Base-by-base conservation (phyloP, 1,140 invertebrate species). In the Orchesella cincta region DNA sequence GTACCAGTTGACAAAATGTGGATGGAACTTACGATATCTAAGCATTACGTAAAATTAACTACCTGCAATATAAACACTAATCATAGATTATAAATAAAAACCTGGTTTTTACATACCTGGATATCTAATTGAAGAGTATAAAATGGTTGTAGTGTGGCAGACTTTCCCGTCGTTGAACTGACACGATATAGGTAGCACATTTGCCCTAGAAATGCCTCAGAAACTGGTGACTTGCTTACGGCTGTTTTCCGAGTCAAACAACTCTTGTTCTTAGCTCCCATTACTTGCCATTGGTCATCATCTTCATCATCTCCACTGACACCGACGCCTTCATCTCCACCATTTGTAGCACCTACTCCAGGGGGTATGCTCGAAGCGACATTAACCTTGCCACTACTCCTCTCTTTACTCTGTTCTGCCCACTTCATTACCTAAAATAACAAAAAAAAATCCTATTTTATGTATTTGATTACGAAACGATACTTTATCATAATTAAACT, bases 91-190 rank as follows among this genome's bases (percentile, higher is more conserved):
- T n/a, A n/a, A n/a, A n/a, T n/a, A n/a, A n/a, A n/a, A n/a, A n/a
- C n/a, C n/a, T n/a, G n/a, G n/a, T n/a, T n/a, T n/a, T 35, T 33
- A 33, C 80, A 85, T 86, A 96, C 95, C 89, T 97, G 94, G 82
- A 98, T 96, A 83, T 98, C 96, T 39, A 98, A 88, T 84, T 95
- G 94, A 18, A 98, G 86, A 1, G 95, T 96, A 84, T 96, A 96
- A 86, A 98, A 98, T 1, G 96, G 95, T 85, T 97, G 93, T 76
- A 97, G 91, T 81, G 92, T 92, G 83, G 93, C 91, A 54, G 87
- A 89, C 18, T 87, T 87, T 1, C 91, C 88, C 84, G 91, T 88
- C 78, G 92, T 91, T 29, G 92, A 90, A 46, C 90, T 88, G 78
- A 94, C 89, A 76, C 92, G 91, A 71, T 97, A 88, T 14, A 92